Evolutionary conservation across 2,888 invertebrate species (phyloP), one percentile per base, ranked within the genome.

Genomic region (Acanthococcus lagerstroemiae): DNA sequence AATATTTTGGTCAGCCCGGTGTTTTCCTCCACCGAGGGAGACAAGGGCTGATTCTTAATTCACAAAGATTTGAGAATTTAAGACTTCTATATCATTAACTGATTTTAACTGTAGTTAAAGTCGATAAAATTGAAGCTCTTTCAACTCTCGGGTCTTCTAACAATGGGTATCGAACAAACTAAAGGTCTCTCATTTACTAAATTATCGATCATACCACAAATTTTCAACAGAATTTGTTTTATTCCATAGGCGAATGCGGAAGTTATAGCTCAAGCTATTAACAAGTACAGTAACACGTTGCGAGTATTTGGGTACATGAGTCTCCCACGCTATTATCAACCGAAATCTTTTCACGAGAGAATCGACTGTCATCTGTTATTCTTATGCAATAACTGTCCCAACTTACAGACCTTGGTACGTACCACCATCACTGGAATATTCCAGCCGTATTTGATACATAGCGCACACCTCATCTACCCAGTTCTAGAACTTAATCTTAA

Each of bases 341-440:
- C 84, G 3, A 83, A 83, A 72, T 80, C 82, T 1, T 90, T 90
- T 76, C 76, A 82, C 63, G 84, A 84, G 67, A 79, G 90, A 72
- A 80, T 84, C 46, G 91, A 91, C 73, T 81, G 84, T 21, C 76
- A 82, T 55, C 74, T 90, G 65, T 75, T 90, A 55, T 78, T 84
- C 68, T 76, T 90, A 69, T 82, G 83, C 68, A 78, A 84, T 57
- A 81, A 83, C 71, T 88, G 88, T 74, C 81, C 80, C 22, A 80
- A 81, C 72, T 75, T 90, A 52, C 81, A 83, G 65, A 86, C 86
- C 5, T 74, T 90, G 76, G 87, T 87, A 78, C 76, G 77, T 72
- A 24, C 27, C 19, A 27, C 37, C 21, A n/a, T n/a, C n/a, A n/a
- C 7, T 48, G 17, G n/a, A 48, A 3, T 19, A 48, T 48, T 1